Percentiles rank a stretch among this genome's conserved stretches.
Conservation (phyloP, 2,797 vertebrate species). For the Cygnus olor region DNA sequence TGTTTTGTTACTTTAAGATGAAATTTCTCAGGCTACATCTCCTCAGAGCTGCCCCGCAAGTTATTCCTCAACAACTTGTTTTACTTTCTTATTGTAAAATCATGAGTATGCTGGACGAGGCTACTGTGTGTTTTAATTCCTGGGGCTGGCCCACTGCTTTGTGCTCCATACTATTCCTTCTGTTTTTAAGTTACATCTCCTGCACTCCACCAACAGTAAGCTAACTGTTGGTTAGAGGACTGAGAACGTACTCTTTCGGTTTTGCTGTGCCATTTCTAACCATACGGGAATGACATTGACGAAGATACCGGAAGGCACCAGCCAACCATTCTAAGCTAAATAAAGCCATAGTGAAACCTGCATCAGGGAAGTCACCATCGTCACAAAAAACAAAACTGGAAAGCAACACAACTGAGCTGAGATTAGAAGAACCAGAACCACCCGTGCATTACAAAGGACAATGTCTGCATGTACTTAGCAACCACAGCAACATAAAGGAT, state of each 20-base stretch:
- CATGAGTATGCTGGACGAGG: neutral
- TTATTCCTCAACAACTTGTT: neutral
- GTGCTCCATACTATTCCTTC: neutral
- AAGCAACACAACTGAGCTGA: neutral
- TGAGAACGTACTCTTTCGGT: rapidly evolving
- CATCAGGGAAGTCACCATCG: neutral
- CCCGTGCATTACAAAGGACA: neutral
- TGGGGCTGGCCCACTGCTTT: neutral
- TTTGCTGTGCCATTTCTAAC: neutral
- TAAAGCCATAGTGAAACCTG: constrained; percentile 32
- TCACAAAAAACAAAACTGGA: neutral
- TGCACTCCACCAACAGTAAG: neutral
- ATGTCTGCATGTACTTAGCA: neutral
- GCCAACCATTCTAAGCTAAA: constrained; percentile 9
- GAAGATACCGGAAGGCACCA: constrained; percentile 3
- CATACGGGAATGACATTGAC: neutral
- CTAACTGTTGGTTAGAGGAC: neutral
- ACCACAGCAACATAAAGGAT: neutral
- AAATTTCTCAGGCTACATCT: neutral
- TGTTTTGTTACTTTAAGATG: neutral
- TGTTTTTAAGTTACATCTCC: neutral
- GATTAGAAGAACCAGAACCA: neutral
- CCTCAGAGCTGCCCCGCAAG: neutral
- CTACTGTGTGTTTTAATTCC: neutral
- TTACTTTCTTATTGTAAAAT: neutral